phyloP scores from a whole-genome alignment of 2,797 vertebrate species.

The Gouania willdenowi region DNA sequence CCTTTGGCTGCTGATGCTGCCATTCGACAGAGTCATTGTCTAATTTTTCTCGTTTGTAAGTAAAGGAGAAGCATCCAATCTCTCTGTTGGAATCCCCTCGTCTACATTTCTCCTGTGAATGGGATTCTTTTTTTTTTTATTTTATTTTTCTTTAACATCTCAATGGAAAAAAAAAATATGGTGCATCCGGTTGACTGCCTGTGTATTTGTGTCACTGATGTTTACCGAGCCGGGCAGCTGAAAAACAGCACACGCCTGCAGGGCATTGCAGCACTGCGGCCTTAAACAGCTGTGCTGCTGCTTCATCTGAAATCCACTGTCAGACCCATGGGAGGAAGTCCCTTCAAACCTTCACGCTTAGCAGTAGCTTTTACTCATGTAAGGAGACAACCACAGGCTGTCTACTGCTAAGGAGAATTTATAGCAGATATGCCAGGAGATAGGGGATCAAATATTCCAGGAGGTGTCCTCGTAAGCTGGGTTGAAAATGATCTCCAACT shows the following conservation, averaged over 20 bases:
- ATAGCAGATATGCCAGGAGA: background rate
- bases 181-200: background rate
- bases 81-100: background rate
- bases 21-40: conserved; percentile 9
- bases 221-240: conserved; percentile 39
- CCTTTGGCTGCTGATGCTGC: conserved; percentile 24
- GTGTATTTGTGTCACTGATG: conserved; percentile 27
- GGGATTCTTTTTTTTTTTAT: background rate
- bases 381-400: conserved; percentile 7
- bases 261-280: conserved; percentile 25
- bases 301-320: conserved; percentile 50
- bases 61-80: background rate
- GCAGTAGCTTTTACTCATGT: conserved; percentile 3
- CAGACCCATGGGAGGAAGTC: conserved; percentile 3
- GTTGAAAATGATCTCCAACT: conserved; percentile 35
- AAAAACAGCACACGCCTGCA: conserved; percentile 18
- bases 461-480: conserved; percentile 22
- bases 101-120: conserved; percentile 10
- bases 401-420: background rate
- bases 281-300: conserved; percentile 52
- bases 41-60: conserved; percentile 15
- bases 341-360: conserved; percentile 24
- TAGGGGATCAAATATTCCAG: conserved; percentile 26
- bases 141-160: background rate
- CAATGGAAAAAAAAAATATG: no score